These are phyloP conservation scores for Lota lota DNA, from an alignment of 2,113 vertebrate species.

Conservation along the genomic window DNA sequence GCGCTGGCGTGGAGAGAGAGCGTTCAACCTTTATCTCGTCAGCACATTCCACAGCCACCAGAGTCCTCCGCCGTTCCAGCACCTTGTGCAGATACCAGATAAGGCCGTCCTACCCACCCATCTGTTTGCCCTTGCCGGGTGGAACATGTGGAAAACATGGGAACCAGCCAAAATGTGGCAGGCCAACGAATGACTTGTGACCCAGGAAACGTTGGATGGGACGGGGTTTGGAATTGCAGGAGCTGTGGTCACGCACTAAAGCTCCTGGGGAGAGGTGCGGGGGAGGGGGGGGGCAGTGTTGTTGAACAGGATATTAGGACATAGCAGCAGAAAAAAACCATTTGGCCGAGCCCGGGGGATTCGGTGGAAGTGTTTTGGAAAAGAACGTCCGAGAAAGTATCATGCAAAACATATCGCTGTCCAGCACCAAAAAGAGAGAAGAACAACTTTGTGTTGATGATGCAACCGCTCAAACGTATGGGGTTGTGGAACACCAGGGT, in stretches of 20 bases:
- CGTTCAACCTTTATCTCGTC: constrained; percentile 52
- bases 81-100: constrained; percentile 63
- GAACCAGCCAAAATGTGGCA: constrained; percentile 54
- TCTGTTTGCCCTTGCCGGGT: constrained; percentile 61
- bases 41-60: constrained; percentile 66
- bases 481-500: neutral
- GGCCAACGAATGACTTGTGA: constrained; percentile 64
- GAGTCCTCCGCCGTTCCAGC: constrained; percentile 58
- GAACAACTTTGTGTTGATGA: no score
- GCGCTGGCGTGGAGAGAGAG: constrained; percentile 56
- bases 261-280: constrained; percentile 31
- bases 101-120: constrained; percentile 63
- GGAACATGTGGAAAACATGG: constrained; percentile 40
- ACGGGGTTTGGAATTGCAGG: constrained; percentile 42
- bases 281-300: neutral
- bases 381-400: neutral
- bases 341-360: no score
- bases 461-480: no score
- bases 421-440: no score
- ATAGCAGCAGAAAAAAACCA: constrained; percentile 3
- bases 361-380: constrained; percentile 20
- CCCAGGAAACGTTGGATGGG: constrained; percentile 52
- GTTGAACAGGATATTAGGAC: constrained; percentile 59
- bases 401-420: neutral
- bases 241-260: constrained; percentile 20